These are phyloP conservation scores for Panthera uncia DNA, from an alignment of 2,113 vertebrate genomes.

Conservation along the genomic window DNA sequence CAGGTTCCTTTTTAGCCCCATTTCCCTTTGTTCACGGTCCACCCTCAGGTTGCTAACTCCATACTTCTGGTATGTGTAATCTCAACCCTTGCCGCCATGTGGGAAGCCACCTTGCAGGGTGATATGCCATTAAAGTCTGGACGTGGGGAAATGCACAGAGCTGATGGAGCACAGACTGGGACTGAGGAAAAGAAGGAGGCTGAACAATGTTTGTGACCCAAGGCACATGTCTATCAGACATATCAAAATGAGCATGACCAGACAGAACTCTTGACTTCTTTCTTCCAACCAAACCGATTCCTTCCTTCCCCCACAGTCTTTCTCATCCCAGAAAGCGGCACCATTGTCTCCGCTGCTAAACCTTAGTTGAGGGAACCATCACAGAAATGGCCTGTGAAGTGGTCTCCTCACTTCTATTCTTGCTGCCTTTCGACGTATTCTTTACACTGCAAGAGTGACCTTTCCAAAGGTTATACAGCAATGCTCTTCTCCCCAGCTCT, in stretches of 20 bases:
- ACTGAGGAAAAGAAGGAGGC: background rate
- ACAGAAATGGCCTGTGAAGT: background rate
- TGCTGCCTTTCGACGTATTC: background rate
- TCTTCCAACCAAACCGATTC: background rate
- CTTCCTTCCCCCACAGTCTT: background rate
- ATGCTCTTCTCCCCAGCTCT: background rate
- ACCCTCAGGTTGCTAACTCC: background rate
- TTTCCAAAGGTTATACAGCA: background rate
- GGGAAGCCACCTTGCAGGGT: background rate
- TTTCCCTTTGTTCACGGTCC: background rate
- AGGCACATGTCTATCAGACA: background rate
- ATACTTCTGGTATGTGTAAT: background rate
- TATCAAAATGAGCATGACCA: background rate
- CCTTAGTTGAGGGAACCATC: background rate
- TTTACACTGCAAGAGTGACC: background rate
- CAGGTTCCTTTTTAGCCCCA: background rate
- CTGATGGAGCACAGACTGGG: background rate
- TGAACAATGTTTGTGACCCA: background rate
- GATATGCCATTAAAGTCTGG: background rate
- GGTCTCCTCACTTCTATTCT: background rate
- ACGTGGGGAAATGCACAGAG: background rate
- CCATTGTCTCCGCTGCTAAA: background rate
- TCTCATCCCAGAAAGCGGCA: background rate
- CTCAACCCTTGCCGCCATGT: background rate
- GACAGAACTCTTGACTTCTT: background rate